Conservation (phyloP, 1,140 invertebrate species). For the Brachionus koreanus region DNA sequence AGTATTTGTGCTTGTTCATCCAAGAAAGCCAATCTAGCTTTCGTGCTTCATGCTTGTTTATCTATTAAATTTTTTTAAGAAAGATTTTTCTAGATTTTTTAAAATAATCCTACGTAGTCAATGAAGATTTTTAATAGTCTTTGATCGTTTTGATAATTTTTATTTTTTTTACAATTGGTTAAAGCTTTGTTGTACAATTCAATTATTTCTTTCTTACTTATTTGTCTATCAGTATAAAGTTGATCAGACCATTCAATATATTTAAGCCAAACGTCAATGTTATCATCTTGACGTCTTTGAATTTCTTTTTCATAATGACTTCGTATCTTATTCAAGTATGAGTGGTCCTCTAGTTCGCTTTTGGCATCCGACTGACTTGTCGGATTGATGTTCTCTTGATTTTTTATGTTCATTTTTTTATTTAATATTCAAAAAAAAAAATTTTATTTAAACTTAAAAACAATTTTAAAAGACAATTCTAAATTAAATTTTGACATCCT, state of each 20-base stretch:
- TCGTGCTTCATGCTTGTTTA: neutral
- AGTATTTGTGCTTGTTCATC: conserved; percentile 18
- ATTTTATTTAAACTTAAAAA: neutral
- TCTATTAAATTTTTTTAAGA: neutral
- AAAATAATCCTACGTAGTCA: neutral
- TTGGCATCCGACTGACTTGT: neutral
- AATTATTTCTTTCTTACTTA: neutral
- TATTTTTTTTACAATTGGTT: conserved; percentile 7
- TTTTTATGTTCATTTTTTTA: neutral
- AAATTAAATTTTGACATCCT: neutral
- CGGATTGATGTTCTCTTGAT: conserved; percentile 27
- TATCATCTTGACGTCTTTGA: neutral
- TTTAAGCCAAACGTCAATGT: neutral
- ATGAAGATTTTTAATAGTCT: neutral
- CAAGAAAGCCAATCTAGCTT: neutral
- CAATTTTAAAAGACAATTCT: neutral
- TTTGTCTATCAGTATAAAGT: neutral
- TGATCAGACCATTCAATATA: conserved; percentile 31
- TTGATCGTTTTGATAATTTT: conserved; percentile 29
- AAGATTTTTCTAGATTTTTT: neutral
- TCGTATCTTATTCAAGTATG: neutral
- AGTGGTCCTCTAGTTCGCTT: neutral
- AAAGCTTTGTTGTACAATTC: neutral
- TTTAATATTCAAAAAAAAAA: neutral
- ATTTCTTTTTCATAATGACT: conserved; percentile 14